These are phyloP conservation scores for Spheniscus mendiculus DNA, from an alignment of 2,113 vertebrate genomes.

Conservation along the genomic window DNA sequence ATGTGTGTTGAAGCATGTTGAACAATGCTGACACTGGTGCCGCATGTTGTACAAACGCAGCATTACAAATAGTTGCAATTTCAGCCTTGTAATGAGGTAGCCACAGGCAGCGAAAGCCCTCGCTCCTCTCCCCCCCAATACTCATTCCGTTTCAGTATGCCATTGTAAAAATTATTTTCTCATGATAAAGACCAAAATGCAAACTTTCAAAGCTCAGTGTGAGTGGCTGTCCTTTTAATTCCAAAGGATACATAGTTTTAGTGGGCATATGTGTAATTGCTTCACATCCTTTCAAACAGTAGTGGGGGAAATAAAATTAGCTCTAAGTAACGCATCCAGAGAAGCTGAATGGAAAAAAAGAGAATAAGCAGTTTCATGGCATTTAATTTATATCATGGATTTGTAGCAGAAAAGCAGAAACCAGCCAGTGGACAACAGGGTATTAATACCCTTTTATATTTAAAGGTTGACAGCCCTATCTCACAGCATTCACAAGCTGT, in stretches of 20 bases:
- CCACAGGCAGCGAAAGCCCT: neutral
- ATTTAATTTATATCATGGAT: conserved; percentile 27
- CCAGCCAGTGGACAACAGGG: neutral
- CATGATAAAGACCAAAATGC: neutral
- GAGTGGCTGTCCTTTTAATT: neutral
- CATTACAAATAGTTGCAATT: neutral
- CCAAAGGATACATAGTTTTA: neutral
- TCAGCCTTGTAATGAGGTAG: neutral
- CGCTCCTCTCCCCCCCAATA: neutral
- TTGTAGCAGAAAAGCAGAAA: conserved; percentile 20
- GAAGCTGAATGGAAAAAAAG: neutral
- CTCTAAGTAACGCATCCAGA: neutral
- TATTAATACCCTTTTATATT: neutral
- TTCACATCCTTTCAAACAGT: neutral
- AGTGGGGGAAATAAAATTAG: conserved; percentile 1
- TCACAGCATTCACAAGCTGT: neutral
- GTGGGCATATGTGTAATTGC: neutral
- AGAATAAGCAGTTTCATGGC: neutral
- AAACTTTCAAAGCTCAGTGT: neutral
- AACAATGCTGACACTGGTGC: neutral
- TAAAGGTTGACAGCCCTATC: conserved; percentile 4
- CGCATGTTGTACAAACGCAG: neutral
- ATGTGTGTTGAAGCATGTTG: neutral
- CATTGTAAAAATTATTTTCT: neutral
- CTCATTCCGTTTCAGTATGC: neutral